Evolutionary conservation across 2,113 vertebrate genomes (phyloP), one percentile per base, ranked within the genome.

Genomic region (Odontophorus gujanensis): DNA sequence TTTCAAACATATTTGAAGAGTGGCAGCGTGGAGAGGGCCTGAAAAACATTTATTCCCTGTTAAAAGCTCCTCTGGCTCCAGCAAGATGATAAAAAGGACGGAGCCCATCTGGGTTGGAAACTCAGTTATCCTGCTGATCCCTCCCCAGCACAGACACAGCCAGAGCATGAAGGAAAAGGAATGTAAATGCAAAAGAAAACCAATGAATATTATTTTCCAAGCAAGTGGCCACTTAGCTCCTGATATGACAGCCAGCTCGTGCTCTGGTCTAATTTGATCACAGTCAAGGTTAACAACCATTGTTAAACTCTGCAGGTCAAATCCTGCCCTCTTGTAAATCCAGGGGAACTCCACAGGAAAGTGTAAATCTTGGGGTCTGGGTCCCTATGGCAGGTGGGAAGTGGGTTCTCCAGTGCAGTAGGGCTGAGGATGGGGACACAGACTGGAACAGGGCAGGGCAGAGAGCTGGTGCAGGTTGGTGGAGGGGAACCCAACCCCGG

Each of bases 31-130:
- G 79, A 68, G 58, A 88, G 48, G 43, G n/a, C 14, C 68, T 83
- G 61, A 45, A 83, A 95, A 93, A 25, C 3, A 47, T 89, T 91
- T 91, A 51, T 67, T 85, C 55, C 47, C 42, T 2, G 28, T 61
- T 90, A 76, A 93, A 89, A 92, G 61, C 79, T 95, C 65, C 57
- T 90, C 69, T 88, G 82, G 45, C 30, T 90, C 79, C 79, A 66
- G 76, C 18, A n/a, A 34, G 72, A 43, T 51, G 24, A 88, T n/a
- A 75, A 92, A 73, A 84, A 88, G 12, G 62, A 84, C 34, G 43
- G 68, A 91, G 47, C 72, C 85, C 82, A 61, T n/a, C 68, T 86
- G 79, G 43, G 82, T 89, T 51, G 89, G 82, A 80, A 82, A 51
- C 36, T 86, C 59, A n/a, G 22, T 74, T 90, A 42, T 63, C n/a